Conservation (phyloP, 2,888 invertebrate genomes). For the Phrixothrix hirtus region DNA sequence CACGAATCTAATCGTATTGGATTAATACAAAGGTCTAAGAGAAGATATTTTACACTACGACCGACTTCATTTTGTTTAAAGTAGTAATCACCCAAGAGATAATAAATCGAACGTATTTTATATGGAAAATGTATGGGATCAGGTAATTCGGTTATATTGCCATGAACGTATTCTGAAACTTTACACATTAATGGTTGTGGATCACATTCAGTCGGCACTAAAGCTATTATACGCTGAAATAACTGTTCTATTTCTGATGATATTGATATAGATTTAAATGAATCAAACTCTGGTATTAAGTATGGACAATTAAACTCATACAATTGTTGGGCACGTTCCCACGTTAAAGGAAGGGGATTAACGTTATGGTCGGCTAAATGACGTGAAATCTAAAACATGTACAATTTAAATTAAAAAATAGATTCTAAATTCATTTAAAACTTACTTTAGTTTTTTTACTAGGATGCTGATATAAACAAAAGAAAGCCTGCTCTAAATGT, state of each 20-base stretch:
- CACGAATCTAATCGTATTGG: slow-evolving; percentile 85
- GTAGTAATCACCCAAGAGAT: slow-evolving; percentile 89
- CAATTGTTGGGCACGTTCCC: slow-evolving; percentile 73
- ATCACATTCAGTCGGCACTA: slow-evolving; percentile 71
- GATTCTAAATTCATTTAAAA: neutral
- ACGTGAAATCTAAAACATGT: slow-evolving; percentile 58
- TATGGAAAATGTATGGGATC: slow-evolving; percentile 49
- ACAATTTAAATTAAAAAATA: neutral
- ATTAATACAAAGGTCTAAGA: slow-evolving; percentile 80
- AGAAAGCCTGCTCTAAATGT: slow-evolving; percentile 82
- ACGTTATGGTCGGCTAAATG: slow-evolving; percentile 79
- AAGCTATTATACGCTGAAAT: slow-evolving; percentile 68
- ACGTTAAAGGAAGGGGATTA: slow-evolving; percentile 68
- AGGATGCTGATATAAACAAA: slow-evolving; percentile 84
- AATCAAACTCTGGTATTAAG: slow-evolving; percentile 80
- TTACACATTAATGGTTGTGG: slow-evolving; percentile 66
- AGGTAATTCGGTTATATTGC: slow-evolving; percentile 58
- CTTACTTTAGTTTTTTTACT: slow-evolving; percentile 67
- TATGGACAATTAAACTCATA: slow-evolving; percentile 83
- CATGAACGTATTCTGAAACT: slow-evolving; percentile 70
- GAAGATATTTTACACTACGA: slow-evolving; percentile 76
- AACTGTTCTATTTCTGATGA: slow-evolving; percentile 78
- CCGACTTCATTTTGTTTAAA: slow-evolving; percentile 83
- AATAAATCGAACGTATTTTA: slow-evolving; percentile 72
- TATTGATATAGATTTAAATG: slow-evolving; percentile 74